These are phyloP conservation scores for Eulemur rubriventer DNA, from an alignment of 2,797 vertebrate genomes.

Conservation along the genomic window DNA sequence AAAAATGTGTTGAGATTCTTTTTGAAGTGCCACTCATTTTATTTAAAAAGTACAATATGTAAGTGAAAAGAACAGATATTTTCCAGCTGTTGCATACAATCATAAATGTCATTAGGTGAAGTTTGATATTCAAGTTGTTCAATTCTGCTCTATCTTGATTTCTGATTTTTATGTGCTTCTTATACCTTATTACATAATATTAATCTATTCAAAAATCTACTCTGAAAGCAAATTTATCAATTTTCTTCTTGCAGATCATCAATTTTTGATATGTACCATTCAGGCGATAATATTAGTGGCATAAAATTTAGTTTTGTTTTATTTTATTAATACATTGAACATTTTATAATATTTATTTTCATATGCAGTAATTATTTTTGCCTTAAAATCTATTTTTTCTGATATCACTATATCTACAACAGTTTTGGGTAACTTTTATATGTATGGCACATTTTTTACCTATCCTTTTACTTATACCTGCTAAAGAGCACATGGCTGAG, in stretches of 20 bases:
- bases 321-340: neutral
- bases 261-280: neutral
- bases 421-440: neutral
- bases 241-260: neutral
- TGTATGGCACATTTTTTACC: neutral
- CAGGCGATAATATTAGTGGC: neutral
- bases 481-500: neutral
- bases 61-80: neutral
- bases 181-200: neutral
- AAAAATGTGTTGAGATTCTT: neutral
- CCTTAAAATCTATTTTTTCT: neutral
- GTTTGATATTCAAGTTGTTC: neutral
- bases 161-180: neutral
- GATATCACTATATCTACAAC: neutral
- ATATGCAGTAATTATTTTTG: neutral
- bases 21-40: neutral
- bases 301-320: neutral
- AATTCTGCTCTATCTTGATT: neutral
- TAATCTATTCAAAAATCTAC: neutral
- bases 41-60: neutral
- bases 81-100: neutral
- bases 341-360: neutral
- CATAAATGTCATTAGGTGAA: neutral
- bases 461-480: neutral
- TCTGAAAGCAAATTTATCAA: neutral